A percentile compares a stretch with the other conserved stretches of the same genome.
Evolutionary conservation across 2,888 invertebrate species (phyloP).

Genomic region (Hirtodrosophila confusa): DNA sequence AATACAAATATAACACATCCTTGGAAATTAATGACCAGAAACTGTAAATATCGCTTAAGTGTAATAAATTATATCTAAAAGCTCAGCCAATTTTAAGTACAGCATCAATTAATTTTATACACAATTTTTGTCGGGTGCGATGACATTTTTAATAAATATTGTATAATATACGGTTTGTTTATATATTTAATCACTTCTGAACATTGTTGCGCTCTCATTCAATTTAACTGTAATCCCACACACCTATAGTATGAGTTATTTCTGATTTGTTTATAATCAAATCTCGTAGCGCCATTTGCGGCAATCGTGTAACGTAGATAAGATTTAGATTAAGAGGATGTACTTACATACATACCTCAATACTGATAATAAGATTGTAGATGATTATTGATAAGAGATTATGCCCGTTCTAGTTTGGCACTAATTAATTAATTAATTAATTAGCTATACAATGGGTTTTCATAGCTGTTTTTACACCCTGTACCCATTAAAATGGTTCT

Average conservation of each 20-base stretch:
- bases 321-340: conserved; percentile 3
- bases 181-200: conserved; percentile 31
- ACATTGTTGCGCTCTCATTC: neutral
- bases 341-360: neutral
- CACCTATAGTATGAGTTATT: conserved; percentile 1
- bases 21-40: too few relatives aligned
- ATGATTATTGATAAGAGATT: conserved; percentile 17
- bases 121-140: conserved; percentile 21
- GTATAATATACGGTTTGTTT: conserved; percentile 13
- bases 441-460: too few relatives aligned
- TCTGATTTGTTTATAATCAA: conserved; percentile 65
- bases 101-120: conserved; percentile 35
- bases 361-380: conserved; percentile 3
- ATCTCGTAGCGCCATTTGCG: conserved; percentile 27
- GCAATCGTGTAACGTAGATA: conserved; percentile 27
- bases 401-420: neutral
- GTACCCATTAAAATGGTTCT: too few relatives aligned
- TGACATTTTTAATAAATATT: conserved; percentile 49
- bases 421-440: too few relatives aligned
- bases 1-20: too few relatives aligned
- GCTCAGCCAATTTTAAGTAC: conserved; percentile 41
- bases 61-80: conserved; percentile 34
- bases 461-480: too few relatives aligned
- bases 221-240: conserved; percentile 8
- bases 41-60: too few relatives aligned